phyloP scores from a whole-genome alignment of 2,113 vertebrate genomes.

The Erpornis zantholeuca region DNA sequence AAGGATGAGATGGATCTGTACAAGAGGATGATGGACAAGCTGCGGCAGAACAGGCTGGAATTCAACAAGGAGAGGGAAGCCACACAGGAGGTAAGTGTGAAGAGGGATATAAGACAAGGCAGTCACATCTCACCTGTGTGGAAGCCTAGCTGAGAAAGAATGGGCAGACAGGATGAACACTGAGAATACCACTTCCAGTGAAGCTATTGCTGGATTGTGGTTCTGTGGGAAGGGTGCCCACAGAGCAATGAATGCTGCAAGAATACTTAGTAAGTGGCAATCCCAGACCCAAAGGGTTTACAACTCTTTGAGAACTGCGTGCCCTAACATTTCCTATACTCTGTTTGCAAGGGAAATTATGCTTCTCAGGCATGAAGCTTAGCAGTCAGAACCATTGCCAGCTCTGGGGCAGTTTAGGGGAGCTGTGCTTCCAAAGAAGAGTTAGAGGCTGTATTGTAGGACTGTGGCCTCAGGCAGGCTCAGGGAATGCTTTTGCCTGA shows the following conservation, averaged over 20 bases:
- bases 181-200: neutral
- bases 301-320: neutral
- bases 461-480: neutral
- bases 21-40: slow-evolving; percentile 95
- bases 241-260: neutral
- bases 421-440: neutral
- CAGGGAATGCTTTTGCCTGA: neutral
- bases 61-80: slow-evolving; percentile 93
- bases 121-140: fast-evolving
- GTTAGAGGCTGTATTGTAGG: neutral
- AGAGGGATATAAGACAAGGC: neutral
- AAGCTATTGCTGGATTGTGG: neutral
- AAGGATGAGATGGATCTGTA: slow-evolving; percentile 96
- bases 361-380: neutral
- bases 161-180: neutral
- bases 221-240: neutral
- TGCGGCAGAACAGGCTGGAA: slow-evolving; percentile 88
- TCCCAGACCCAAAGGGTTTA: neutral
- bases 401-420: neutral
- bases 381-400: neutral
- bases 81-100: slow-evolving; percentile 85
- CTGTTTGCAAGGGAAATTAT: neutral
- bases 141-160: neutral
- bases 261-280: neutral
- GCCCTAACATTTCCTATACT: neutral